phyloP scores from a whole-genome alignment of 2,888 invertebrate species.

The Schrankia costaestrigalis region DNA sequence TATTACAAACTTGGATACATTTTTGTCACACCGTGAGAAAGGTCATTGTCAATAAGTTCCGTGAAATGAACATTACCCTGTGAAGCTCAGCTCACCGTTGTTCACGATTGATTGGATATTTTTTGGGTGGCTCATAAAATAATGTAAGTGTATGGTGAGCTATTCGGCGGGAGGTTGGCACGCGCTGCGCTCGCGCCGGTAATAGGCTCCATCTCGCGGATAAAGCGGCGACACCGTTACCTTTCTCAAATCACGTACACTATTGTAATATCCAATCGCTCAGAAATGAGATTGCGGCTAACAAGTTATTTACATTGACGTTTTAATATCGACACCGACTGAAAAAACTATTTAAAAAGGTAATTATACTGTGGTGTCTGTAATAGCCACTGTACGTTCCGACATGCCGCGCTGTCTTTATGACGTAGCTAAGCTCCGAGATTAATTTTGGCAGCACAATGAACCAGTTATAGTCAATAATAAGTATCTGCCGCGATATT shows the following conservation, averaged over 20 bases:
- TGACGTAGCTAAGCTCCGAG: slow-evolving; percentile 74
- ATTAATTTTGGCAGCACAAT: slow-evolving; percentile 78
- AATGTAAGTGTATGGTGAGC: slow-evolving; percentile 42
- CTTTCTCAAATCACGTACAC: slow-evolving; percentile 81
- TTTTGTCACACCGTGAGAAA: slow-evolving; percentile 28
- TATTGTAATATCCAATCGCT: slow-evolving; percentile 80
- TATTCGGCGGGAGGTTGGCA: slow-evolving; percentile 37
- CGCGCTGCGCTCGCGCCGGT: slow-evolving; percentile 57
- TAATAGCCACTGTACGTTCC: slow-evolving; percentile 73
- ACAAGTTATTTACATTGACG: slow-evolving; percentile 82
- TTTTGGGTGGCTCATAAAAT: slow-evolving; percentile 53
- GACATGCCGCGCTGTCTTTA: slow-evolving; percentile 64
- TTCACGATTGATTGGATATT: slow-evolving; percentile 37
- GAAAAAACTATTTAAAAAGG: slow-evolving; percentile 80
- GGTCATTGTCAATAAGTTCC: slow-evolving; percentile 23
- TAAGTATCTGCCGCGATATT: slow-evolving; percentile 72
- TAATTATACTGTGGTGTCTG: slow-evolving; percentile 76
- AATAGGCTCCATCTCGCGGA: slow-evolving; percentile 75
- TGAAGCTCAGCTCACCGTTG: slow-evolving; percentile 19
- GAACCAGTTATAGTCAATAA: slow-evolving; percentile 71
- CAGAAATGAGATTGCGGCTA: slow-evolving; percentile 81
- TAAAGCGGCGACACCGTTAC: slow-evolving; percentile 79
- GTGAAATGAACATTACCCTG: slow-evolving; percentile 27
- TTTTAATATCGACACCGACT: slow-evolving; percentile 75
- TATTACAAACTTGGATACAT: slow-evolving; percentile 29